These are phyloP conservation scores for Timema cristinae DNA, from an alignment of 2,888 invertebrate genomes.

Conservation along the genomic window DNA sequence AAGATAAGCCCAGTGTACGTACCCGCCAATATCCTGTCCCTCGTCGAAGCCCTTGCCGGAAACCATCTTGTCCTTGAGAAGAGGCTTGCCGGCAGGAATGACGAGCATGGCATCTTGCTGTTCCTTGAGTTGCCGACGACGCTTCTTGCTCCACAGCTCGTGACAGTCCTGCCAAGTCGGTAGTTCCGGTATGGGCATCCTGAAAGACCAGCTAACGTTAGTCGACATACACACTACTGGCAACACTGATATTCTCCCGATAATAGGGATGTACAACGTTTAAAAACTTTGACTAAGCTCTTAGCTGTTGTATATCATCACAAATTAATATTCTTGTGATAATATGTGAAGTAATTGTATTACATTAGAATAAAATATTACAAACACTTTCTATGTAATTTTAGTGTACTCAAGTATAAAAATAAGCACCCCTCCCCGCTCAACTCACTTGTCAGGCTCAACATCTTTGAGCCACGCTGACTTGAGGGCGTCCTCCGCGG, in stretches of 20 bases:
- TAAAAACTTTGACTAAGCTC: too few relatives aligned
- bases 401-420: too few relatives aligned
- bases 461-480: constrained; percentile 90
- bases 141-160: constrained; percentile 97
- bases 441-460: constrained; percentile 80
- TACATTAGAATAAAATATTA: too few relatives aligned
- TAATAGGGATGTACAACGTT: too few relatives aligned
- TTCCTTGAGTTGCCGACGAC: constrained; percentile 78
- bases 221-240: too few relatives aligned
- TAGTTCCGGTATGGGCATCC: constrained; percentile 78
- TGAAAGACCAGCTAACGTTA: constrained; percentile 38
- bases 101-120: constrained; percentile 47
- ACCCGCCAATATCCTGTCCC: constrained; percentile 53
- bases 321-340: too few relatives aligned
- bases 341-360: too few relatives aligned
- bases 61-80: constrained; percentile 24
- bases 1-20: constrained; percentile 42
- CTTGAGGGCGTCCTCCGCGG: constrained; percentile 89
- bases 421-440: neutral
- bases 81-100: constrained; percentile 46
- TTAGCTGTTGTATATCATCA: too few relatives aligned
- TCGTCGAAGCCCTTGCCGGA: constrained; percentile 45
- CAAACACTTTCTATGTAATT: too few relatives aligned
- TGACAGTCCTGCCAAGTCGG: constrained; percentile 99
- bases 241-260: too few relatives aligned